Evolutionary conservation across 2,113 vertebrate genomes (phyloP).

Genomic region (Willisornis vidua): DNA sequence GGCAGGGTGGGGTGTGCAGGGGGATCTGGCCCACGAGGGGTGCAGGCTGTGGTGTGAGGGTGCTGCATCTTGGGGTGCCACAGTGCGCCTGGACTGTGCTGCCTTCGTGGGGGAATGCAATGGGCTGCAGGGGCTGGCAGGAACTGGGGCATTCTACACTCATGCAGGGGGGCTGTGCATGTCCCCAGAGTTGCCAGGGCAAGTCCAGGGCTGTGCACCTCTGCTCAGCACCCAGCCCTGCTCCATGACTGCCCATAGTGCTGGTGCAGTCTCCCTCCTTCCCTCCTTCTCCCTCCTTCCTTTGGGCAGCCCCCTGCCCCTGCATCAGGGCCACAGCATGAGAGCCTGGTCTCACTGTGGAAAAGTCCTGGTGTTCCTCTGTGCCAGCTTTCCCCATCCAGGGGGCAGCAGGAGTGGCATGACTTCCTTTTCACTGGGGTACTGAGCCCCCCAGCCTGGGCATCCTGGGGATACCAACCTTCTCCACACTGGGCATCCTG

Average conservation of each 20-base stretch:
- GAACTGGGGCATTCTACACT: rapidly evolving
- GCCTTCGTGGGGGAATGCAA: rapidly evolving
- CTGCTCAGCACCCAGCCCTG: rapidly evolving
- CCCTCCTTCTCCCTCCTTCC: neutral
- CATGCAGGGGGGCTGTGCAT: rapidly evolving
- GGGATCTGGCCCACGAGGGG: rapidly evolving
- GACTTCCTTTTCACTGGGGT: rapidly evolving
- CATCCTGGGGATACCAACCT: rapidly evolving
- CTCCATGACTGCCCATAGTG: rapidly evolving
- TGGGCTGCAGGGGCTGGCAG: neutral
- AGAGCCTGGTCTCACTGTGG: no score
- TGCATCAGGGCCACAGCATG: rapidly evolving
- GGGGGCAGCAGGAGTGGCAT: rapidly evolving
- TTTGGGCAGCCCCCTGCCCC: neutral
- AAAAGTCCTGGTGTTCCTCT: neutral
- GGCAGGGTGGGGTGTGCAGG: neutral
- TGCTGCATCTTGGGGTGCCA: neutral
- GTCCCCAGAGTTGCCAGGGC: neutral
- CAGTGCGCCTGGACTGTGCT: rapidly evolving
- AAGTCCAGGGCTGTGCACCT: neutral
- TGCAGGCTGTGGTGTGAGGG: neutral
- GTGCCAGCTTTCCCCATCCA: rapidly evolving
- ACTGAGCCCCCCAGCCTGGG: neutral
- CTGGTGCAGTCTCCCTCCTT: neutral
- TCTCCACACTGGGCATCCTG: neutral